Base-by-base conservation (phyloP, 2,888 invertebrate species). In the Sarcophaga caerulescens region DNA sequence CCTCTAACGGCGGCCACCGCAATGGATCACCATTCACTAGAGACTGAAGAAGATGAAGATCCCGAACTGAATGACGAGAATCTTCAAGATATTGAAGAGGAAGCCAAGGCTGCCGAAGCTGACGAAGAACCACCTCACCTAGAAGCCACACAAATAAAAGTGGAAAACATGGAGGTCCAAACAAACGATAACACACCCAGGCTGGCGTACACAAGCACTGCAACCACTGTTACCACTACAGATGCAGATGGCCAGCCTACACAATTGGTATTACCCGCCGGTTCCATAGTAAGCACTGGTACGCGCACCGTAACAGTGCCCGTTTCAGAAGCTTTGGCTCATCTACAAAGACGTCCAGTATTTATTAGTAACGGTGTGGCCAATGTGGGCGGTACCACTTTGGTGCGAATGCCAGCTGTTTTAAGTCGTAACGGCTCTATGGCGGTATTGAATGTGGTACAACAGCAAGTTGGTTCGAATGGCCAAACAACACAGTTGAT, bases 31-130 rank as follows among this genome's bases (percentile, higher is more conserved):
- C 85, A 84, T 59, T 80, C 85, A 14, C 70, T 84, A 21, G 87
- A 87, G 45, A 82, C 85, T 1, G 85, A 90, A 52, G 88, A 89
- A 5, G 91, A 92, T 62, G 92, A 92, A 23, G 91, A 92, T 88
- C 92, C 92, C 0, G 92, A 92, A 79, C 84, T 92, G 6, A 91
- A 92, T 66, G 91, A 91, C 88, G 92, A 91, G 81, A 92, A 92
- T 81, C 80, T 92, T 35, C 92, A 92, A 88, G 92, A 92, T 73
- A 91, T 91, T 25, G 92, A 92, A 73, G 92, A 92, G 81, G 92
- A 92, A 85, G 91, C 90, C 35, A 91, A 92, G 86, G 92, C 90
- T 57, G 90, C 91, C 10, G 92, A 92, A 85, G 91, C 90, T 8
- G 92, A 91, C 19, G 92, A 91, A 63, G 92, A 90, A 57, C 90